These are phyloP conservation scores for Idaea straminata DNA, from an alignment of 2,888 invertebrate genomes.

Conservation along the genomic window DNA sequence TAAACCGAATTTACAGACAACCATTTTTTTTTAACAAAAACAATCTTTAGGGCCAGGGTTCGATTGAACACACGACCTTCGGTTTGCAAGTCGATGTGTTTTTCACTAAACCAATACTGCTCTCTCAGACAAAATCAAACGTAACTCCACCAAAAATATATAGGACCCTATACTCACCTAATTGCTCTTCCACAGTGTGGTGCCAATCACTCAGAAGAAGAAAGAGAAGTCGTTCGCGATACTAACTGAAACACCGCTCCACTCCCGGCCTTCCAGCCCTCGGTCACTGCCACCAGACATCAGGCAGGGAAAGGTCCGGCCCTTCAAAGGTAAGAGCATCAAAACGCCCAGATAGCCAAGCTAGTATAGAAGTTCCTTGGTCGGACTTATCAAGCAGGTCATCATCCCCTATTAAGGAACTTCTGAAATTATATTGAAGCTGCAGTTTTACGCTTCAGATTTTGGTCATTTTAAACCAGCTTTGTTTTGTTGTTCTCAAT, in stretches of 20 bases:
- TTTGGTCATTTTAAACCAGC: not conserved
- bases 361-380: too few species aligned
- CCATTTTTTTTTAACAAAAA: too few species aligned
- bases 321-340: conserved; percentile 74
- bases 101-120: too few species aligned
- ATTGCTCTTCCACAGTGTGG: conserved; percentile 48
- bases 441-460: not conserved
- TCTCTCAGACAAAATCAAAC: too few species aligned
- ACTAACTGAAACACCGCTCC: conserved; percentile 79
- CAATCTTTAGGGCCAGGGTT: too few species aligned
- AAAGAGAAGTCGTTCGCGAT: conserved; percentile 86
- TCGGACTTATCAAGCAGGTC: too few species aligned
- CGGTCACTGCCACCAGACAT: conserved; percentile 62
- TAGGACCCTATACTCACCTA: conserved; percentile 6
- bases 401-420: too few species aligned
- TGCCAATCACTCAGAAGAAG: conserved; percentile 78
- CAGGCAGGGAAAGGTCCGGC: conserved; percentile 76
- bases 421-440: too few species aligned
- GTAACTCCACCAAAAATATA: too few species aligned
- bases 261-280: conserved; percentile 72
- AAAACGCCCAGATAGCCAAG: not conserved
- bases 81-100: too few species aligned
- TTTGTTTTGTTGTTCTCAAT: conserved; percentile 10
- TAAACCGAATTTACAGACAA: too few species aligned
- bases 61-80: too few species aligned